phyloP scores from a whole-genome alignment of 2,797 vertebrate species.

The Linurgus olivaceus region DNA sequence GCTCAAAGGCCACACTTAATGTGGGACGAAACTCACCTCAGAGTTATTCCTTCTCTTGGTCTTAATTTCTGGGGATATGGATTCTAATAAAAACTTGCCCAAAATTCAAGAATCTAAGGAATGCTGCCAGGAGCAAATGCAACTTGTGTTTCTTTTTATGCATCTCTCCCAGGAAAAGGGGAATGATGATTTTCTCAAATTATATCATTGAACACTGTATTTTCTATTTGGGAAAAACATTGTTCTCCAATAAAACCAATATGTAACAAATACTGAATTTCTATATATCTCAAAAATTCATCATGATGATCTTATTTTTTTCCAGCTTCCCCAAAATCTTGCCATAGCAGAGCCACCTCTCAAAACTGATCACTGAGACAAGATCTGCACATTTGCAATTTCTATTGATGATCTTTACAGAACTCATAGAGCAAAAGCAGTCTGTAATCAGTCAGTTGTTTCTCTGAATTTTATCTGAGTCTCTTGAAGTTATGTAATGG shows the following conservation, averaged over 20 bases:
- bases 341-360: background rate
- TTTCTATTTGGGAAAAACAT: background rate
- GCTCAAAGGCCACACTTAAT: background rate
- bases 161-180: background rate
- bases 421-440: background rate
- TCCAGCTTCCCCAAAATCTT: background rate
- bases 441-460: background rate
- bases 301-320: background rate
- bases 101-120: background rate
- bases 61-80: background rate
- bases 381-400: background rate
- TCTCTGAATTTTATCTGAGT: constrained; percentile 21
- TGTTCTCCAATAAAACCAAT: background rate
- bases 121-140: background rate
- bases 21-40: background rate
- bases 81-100: background rate
- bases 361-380: background rate
- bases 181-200: background rate
- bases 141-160: background rate
- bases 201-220: background rate
- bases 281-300: background rate
- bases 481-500: constrained; percentile 48
- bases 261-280: background rate
- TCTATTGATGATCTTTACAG: constrained; percentile 2
- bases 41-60: background rate